Base-by-base conservation (phyloP, 1,140 invertebrate genomes). In the Bombus pyrosoma region DNA sequence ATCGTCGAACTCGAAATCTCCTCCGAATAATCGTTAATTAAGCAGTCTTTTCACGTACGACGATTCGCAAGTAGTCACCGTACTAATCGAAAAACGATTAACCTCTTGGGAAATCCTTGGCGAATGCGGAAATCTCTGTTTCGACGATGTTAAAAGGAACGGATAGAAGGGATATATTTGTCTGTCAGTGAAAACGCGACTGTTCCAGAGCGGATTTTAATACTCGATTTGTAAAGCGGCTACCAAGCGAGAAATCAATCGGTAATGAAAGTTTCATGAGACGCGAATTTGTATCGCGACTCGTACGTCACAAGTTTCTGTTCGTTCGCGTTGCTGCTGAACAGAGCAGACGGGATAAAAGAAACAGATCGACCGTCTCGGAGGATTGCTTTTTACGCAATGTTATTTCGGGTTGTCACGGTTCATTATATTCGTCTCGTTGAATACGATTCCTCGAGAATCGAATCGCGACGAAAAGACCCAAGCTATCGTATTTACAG, bases 241-340 rank as follows among this genome's bases (percentile, higher is more conserved):
- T 47, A 43, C 9, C 43, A 32, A 39, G 15, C 18, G 53, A 53
- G 32, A 53, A 62, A 62, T 73, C 69, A 69, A 71, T 72, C 34
- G 15, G 68, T 25, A 41, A 72, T 81, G 69, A 81, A 81, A 62
- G 39, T 81, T 81, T 81, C 80, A 81, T 81, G 80, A 81, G 80
- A 39, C 53, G 66, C 25, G 80, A 81, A 72, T 72, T 73, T 71
- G 79, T 79, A 68, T 68, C 62, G 18, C 18, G 39, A 22, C 37
- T 32, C 76, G 59, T 53, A 53, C 47, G 47, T 53, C 47, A 22
- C 47, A 53, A 53, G 47, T 53, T 53, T 53, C 47, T 22, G 47
- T 22, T 28, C 5, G 74, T 34, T 25, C 3, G 22, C 34, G 25
- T 59, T n/a, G 37, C 57, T n/a, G 2, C 6, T n/a, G 62, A 69